A percentile compares a stretch with the other conserved stretches of the same genome.
Evolutionary conservation across 2,888 invertebrate genomes (phyloP).

Genomic region (Ichneumoninae sp.): DNA sequence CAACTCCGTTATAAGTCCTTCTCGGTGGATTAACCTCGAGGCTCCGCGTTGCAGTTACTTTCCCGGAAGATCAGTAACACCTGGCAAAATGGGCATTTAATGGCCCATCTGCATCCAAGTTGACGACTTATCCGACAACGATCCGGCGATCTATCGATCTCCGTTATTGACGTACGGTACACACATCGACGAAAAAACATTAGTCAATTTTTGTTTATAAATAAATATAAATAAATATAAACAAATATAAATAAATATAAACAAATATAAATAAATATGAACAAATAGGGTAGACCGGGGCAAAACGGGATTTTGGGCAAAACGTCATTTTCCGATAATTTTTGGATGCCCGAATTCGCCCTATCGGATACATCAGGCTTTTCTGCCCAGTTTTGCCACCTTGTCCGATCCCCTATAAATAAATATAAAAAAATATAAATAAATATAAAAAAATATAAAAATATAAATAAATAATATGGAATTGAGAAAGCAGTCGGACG

Average conservation of each 20-base stretch:
- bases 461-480: neutral
- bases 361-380: too few relatives aligned
- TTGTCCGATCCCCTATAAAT: neutral
- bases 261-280: too few relatives aligned
- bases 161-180: neutral
- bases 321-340: too few relatives aligned
- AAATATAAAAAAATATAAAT: neutral
- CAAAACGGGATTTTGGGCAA: too few relatives aligned
- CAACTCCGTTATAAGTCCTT: slow-evolving; percentile 76
- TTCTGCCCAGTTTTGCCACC: too few relatives aligned
- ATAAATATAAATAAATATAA: neutral
- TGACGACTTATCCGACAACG: neutral
- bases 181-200: neutral
- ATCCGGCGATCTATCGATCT: neutral
- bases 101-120: slow-evolving; percentile 12
- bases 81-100: slow-evolving; percentile 49
- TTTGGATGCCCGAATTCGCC: too few relatives aligned
- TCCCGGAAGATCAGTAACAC: slow-evolving; percentile 64
- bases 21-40: slow-evolving; percentile 76
- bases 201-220: neutral
- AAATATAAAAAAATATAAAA: neutral
- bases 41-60: slow-evolving; percentile 63
- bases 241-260: too few relatives aligned
- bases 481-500: neutral
- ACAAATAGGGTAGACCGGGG: too few relatives aligned